Evolutionary conservation across 2,888 invertebrate genomes (phyloP).

Genomic region (Trilocha varians): DNA sequence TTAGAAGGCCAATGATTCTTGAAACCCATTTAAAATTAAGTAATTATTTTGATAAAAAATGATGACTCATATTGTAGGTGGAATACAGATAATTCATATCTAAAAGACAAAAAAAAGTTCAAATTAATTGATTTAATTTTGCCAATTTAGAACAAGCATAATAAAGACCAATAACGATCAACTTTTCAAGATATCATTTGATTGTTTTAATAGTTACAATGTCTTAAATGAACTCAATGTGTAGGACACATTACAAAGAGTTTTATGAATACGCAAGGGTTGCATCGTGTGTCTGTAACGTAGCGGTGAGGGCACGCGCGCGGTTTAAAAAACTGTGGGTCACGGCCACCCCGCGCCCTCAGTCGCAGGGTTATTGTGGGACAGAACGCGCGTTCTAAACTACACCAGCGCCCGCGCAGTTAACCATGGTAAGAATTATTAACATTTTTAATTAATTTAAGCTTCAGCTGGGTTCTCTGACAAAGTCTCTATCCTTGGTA

Average conservation of each 20-base stretch:
- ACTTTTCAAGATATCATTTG: background rate
- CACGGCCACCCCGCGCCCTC: slow-evolving; percentile 35
- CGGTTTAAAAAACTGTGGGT: slow-evolving; percentile 58
- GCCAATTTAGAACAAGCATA: background rate
- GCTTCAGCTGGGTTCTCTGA: too few relatives aligned
- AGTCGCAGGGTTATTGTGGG: slow-evolving; percentile 48
- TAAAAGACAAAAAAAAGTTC: too few relatives aligned
- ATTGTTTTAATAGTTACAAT: background rate
- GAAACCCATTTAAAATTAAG: too few relatives aligned
- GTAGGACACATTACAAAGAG: slow-evolving; percentile 33
- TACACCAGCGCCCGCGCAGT: slow-evolving; percentile 37
- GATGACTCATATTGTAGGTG: too few relatives aligned
- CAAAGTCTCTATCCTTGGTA: too few relatives aligned
- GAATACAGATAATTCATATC: too few relatives aligned
- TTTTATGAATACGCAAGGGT: slow-evolving; percentile 67
- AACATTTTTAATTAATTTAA: slow-evolving; percentile 6
- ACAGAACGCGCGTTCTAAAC: slow-evolving; percentile 33
- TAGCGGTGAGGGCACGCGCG: slow-evolving; percentile 51
- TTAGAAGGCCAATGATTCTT: too few relatives aligned
- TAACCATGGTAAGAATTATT: slow-evolving; percentile 23
- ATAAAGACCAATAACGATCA: background rate
- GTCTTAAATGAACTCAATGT: slow-evolving; percentile 10
- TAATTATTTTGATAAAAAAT: too few relatives aligned
- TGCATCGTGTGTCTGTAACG: too few relatives aligned
- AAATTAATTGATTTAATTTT: background rate